These are phyloP conservation scores for Ivindomyrus marchei DNA, from an alignment of 2,113 vertebrate genomes.

Conservation along the genomic window DNA sequence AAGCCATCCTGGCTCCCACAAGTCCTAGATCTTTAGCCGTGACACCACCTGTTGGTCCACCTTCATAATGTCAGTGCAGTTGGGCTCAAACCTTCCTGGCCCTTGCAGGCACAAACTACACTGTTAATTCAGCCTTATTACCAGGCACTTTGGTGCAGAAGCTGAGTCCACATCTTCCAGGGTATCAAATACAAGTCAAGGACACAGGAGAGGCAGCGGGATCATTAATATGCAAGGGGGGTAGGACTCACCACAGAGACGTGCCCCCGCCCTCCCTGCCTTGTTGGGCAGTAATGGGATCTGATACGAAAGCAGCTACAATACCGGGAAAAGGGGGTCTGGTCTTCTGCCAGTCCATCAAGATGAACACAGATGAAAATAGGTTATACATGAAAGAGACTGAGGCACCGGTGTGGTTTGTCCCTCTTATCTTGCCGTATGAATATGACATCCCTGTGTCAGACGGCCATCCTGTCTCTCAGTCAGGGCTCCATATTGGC, in stretches of 20 bases:
- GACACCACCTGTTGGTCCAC: neutral
- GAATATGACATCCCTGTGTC: neutral
- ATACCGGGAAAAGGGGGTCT: conserved; percentile 41
- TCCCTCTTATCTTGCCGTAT: neutral
- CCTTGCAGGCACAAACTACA: neutral
- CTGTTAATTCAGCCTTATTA: conserved; percentile 39
- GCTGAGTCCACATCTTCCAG: conserved; percentile 36
- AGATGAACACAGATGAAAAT: conserved; percentile 14
- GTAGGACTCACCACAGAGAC: neutral
- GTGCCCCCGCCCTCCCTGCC: conserved; percentile 22
- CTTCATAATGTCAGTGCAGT: neutral
- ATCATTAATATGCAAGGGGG: conserved; percentile 22
- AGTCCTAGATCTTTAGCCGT: neutral
- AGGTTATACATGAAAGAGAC: conserved; percentile 3
- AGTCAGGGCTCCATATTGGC: neutral
- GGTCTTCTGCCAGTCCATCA: conserved; percentile 37
- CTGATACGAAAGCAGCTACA: conserved; percentile 46
- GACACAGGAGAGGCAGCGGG: conserved; percentile 12
- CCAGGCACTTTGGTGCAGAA: conserved; percentile 44
- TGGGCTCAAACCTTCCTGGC: neutral
- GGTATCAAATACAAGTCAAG: conserved; percentile 33
- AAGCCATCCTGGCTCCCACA: neutral
- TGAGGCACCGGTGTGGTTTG: neutral
- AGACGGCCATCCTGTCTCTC: neutral
- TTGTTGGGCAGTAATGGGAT: conserved; percentile 47